Percentiles rank a stretch among this genome's conserved stretches.
phyloP scores from a whole-genome alignment of 2,113 vertebrate genomes.

The Rafetus swinhoei region DNA sequence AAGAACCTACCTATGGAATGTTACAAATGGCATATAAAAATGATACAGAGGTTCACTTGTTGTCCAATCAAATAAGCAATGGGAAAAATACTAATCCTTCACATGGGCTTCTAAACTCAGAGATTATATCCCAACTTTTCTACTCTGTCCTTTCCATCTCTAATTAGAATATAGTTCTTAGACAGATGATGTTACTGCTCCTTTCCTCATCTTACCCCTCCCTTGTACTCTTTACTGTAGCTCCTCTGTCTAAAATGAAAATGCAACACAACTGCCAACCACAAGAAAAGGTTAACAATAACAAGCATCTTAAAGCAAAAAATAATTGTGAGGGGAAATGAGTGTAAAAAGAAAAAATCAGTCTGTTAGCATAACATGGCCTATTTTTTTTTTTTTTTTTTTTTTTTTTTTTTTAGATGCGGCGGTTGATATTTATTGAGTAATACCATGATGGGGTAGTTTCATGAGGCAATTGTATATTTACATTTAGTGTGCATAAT shows the following conservation, averaged over 20 bases:
- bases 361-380: neutral
- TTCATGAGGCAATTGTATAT: neutral
- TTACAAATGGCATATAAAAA: accelerated
- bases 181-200: neutral
- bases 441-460: neutral
- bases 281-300: neutral
- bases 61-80: neutral
- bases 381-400: constrained; percentile 1
- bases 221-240: neutral
- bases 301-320: neutral
- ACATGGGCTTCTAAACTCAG: neutral
- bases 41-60: neutral
- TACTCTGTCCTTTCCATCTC: neutral
- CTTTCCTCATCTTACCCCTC: neutral
- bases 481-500: neutral
- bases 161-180: neutral
- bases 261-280: neutral
- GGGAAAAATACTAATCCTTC: neutral
- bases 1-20: neutral
- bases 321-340: neutral
- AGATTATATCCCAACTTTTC: neutral
- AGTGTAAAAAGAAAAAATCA: neutral
- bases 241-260: neutral
- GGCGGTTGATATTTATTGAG: neutral
- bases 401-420: neutral